Evolutionary conservation across 1,140 invertebrate species (phyloP).

Genomic region (Ylistrum balloti): DNA sequence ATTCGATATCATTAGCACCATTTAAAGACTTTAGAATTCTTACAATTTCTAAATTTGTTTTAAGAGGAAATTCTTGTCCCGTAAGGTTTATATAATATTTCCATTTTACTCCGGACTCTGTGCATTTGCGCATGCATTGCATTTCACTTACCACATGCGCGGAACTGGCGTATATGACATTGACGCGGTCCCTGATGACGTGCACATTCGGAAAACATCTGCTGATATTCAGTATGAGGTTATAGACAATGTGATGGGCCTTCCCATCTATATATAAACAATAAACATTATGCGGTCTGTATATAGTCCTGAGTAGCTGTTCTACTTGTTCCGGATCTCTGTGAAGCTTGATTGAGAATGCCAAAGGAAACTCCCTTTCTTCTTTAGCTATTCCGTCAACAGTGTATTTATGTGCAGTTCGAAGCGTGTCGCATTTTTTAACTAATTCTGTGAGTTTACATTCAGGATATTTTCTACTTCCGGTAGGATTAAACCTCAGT

Average conservation of each 20-base stretch:
- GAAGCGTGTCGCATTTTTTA: slow-evolving; percentile 63
- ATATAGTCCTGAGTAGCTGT: slow-evolving; percentile 75
- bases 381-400: slow-evolving; percentile 50
- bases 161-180: slow-evolving; percentile 65
- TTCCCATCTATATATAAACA: slow-evolving; percentile 80
- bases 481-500: slow-evolving; percentile 41
- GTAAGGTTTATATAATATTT: slow-evolving; percentile 77
- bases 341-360: slow-evolving; percentile 75
- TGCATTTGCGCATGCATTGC: slow-evolving; percentile 64
- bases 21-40: slow-evolving; percentile 67
- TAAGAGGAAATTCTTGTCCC: slow-evolving; percentile 75
- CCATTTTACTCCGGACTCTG: slow-evolving; percentile 66
- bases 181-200: slow-evolving; percentile 58
- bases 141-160: slow-evolving; percentile 65
- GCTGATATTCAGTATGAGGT: slow-evolving; percentile 64
- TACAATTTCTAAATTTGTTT: slow-evolving; percentile 76
- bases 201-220: slow-evolving; percentile 73
- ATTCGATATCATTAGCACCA: slow-evolving; percentile 73
- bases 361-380: slow-evolving; percentile 72
- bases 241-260: slow-evolving; percentile 61
- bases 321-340: slow-evolving; percentile 72
- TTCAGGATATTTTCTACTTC: slow-evolving; percentile 5
- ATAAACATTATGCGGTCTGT: slow-evolving; percentile 80
- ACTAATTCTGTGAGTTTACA: slow-evolving; percentile 58
- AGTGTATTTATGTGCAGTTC: slow-evolving; percentile 59